Percentiles rank a stretch among this genome's conserved stretches.
Evolutionary conservation across 2,888 invertebrate genomes (phyloP).

Genomic region (Lottia gigantea): DNA sequence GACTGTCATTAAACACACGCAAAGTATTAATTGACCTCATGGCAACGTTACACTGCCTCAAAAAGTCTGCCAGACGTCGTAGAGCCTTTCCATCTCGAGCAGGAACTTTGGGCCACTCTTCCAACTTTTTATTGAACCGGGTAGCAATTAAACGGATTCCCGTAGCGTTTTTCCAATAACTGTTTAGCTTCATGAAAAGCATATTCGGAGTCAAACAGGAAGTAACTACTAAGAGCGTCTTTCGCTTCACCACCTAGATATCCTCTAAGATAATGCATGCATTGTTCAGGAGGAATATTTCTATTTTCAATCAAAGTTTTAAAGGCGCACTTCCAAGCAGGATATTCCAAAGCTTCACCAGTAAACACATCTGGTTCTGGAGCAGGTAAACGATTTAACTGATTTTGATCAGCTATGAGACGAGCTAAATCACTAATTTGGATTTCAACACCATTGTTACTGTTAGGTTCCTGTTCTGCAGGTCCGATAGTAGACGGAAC

Average conservation of each 20-base stretch:
- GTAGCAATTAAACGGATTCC: slow-evolving; percentile 17
- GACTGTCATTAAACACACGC: slow-evolving; percentile 11
- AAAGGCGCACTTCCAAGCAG: neutral
- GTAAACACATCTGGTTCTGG: neutral
- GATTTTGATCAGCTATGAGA: neutral
- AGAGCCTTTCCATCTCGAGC: slow-evolving; percentile 17
- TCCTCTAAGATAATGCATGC: neutral
- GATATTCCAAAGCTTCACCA: neutral
- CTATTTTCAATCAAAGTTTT: neutral
- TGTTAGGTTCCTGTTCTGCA: too few relatives aligned
- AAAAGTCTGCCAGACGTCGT: neutral
- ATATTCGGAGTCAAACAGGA: neutral
- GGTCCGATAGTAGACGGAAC: too few relatives aligned
- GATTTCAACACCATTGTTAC: too few relatives aligned
- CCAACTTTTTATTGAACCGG: slow-evolving; percentile 19
- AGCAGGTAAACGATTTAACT: neutral
- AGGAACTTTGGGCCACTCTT: slow-evolving; percentile 17
- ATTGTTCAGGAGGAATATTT: neutral
- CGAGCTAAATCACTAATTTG: too few relatives aligned
- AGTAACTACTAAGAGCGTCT: neutral
- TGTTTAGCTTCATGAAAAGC: neutral
- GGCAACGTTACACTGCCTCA: slow-evolving; percentile 20
- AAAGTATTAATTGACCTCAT: slow-evolving; percentile 12
- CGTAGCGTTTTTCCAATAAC: slow-evolving; percentile 13
- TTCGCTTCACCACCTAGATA: neutral